phyloP scores from a whole-genome alignment of 30 jellyfish, hydroid and myxozoan genomes.

The Pelagia noctiluca region DNA sequence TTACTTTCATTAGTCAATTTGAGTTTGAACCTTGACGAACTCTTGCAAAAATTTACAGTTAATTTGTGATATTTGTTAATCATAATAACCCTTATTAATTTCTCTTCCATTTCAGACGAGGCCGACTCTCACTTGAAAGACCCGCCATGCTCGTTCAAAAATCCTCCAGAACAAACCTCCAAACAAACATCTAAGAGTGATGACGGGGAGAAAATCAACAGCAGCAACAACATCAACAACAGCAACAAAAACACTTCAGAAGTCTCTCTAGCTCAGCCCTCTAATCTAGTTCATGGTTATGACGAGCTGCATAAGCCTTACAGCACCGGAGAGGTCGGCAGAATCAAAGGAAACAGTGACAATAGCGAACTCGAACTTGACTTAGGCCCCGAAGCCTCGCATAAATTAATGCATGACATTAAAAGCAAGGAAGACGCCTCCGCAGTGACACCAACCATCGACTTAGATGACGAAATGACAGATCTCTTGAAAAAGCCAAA shows the following conservation, averaged over 20 bases:
- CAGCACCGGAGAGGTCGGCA: slow-evolving; percentile 36
- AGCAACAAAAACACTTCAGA: not conserved
- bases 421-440: not conserved
- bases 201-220: not conserved
- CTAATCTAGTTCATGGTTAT: slow-evolving; percentile 29
- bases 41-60: not conserved
- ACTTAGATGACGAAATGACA: slow-evolving; percentile 27
- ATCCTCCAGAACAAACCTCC: not conserved
- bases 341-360: slow-evolving; percentile 21
- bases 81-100: not conserved
- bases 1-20: too few relatives aligned
- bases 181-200: not conserved
- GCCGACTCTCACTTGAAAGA: slow-evolving; percentile 66
- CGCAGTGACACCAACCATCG: slow-evolving; percentile 16
- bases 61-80: not conserved
- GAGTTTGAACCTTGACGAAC: too few relatives aligned
- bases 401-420: slow-evolving; percentile 40
- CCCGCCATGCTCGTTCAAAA: slow-evolving; percentile 65
- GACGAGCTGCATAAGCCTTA: slow-evolving; percentile 38
- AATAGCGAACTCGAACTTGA: slow-evolving; percentile 26
- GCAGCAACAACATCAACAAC: slow-evolving; percentile 30
- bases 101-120: slow-evolving; percentile 6
- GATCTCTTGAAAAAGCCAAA: slow-evolving; percentile 5
- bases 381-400: slow-evolving; percentile 51
- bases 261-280: not conserved